A percentile compares a stretch with the other conserved stretches of the same genome.
These are phyloP conservation scores for Ditula angustiorana DNA, from an alignment of 2,888 invertebrate species.

Conservation along the genomic window DNA sequence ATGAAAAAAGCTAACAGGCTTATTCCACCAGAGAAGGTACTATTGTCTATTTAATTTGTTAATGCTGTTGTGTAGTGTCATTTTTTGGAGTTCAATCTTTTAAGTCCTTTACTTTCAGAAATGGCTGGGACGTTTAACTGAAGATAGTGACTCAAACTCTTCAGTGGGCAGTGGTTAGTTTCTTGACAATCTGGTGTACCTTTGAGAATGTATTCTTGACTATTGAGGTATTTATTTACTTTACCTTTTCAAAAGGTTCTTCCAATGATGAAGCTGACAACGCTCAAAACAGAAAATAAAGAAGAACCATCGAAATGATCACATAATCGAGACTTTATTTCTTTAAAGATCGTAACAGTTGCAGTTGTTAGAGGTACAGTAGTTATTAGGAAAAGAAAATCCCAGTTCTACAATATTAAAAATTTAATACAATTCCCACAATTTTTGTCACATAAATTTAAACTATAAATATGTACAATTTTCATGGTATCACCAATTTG, in stretches of 20 bases:
- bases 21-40: conserved; percentile 70
- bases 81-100: background rate
- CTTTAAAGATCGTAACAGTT: background rate
- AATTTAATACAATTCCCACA: conserved; percentile 33
- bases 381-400: conserved; percentile 1
- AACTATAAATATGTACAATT: conserved; percentile 32
- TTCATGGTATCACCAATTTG: conserved; percentile 6
- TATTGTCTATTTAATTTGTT: background rate
- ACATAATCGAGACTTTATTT: background rate
- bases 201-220: background rate
- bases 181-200: background rate
- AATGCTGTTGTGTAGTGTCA: background rate
- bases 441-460: conserved; percentile 23
- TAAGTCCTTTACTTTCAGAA: conserved; percentile 55
- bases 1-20: conserved; percentile 75
- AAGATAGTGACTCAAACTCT: conserved; percentile 62
- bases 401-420: conserved; percentile 22
- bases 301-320: background rate
- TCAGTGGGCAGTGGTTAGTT: conserved; percentile 54
- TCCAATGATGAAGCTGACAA: conserved; percentile 14
- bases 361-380: conserved; percentile 46
- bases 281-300: background rate
- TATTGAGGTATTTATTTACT: background rate
- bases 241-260: conserved; percentile 8
- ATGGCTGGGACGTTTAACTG: conserved; percentile 72